Percentiles rank a stretch among this genome's conserved stretches.
These are phyloP conservation scores for Mixornis gularis DNA, from an alignment of 2,113 vertebrate species.

Conservation along the genomic window DNA sequence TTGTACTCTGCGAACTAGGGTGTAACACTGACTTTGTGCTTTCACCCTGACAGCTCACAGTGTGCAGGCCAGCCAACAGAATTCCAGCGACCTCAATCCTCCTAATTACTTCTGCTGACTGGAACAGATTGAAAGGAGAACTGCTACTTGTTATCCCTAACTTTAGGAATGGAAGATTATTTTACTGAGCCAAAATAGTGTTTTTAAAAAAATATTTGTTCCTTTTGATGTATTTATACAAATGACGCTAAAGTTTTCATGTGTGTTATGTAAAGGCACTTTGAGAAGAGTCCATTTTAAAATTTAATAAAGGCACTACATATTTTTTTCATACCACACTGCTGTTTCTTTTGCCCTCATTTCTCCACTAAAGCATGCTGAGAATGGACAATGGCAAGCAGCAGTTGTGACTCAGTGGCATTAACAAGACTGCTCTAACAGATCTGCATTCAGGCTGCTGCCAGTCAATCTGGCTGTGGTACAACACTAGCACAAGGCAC, in stretches of 20 bases:
- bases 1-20: neutral
- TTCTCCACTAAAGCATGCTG: neutral
- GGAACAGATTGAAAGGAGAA: neutral
- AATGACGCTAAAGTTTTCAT: neutral
- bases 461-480: neutral
- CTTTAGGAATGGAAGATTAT: neutral
- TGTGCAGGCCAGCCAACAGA: neutral
- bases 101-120: neutral
- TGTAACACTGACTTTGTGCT: neutral
- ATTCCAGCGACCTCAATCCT: neutral
- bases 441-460: neutral
- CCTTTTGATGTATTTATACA: conserved; percentile 1
- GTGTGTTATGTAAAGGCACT: neutral
- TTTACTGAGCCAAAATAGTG: conserved; percentile 42
- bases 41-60: neutral
- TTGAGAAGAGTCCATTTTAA: neutral
- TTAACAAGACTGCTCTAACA: neutral
- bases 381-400: neutral
- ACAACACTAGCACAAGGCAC: neutral
- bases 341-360: neutral
- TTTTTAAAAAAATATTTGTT: neutral
- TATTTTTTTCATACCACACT: neutral
- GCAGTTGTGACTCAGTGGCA: neutral
- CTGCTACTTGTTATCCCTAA: neutral
- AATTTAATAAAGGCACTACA: conserved; percentile 55